phyloP scores from a whole-genome alignment of 2,113 vertebrate genomes.

The Bettongia penicillata region DNA sequence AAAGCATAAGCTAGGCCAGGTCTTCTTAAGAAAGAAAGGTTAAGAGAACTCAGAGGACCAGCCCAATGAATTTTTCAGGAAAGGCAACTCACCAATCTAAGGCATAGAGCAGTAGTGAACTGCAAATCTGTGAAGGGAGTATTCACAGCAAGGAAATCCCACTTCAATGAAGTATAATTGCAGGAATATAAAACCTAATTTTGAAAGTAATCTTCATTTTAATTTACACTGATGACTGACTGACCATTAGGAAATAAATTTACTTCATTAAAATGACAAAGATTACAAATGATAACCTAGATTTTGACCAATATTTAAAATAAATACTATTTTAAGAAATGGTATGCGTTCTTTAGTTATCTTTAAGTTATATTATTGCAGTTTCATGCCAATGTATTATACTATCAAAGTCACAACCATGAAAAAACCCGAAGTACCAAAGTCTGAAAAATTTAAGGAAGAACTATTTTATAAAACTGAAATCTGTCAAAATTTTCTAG shows the following conservation, averaged over 20 bases:
- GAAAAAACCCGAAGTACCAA: neutral
- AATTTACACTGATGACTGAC: neutral
- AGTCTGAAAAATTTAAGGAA: neutral
- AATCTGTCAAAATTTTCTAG: neutral
- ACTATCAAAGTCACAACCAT: neutral
- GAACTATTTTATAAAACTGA: slow-evolving; percentile 9
- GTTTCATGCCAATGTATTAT: neutral
- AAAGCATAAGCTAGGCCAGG: neutral
- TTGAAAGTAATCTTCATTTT: neutral
- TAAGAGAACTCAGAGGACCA: neutral
- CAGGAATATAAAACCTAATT: neutral
- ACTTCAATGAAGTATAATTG: neutral
- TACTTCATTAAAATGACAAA: slow-evolving; percentile 8
- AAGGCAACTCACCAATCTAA: neutral
- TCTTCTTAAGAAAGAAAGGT: neutral
- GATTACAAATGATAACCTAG: neutral
- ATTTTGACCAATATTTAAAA: neutral
- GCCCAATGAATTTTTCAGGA: neutral
- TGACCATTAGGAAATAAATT: neutral
- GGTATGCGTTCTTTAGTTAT: neutral
- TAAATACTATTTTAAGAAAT: neutral
- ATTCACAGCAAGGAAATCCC: neutral
- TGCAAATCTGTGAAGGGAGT: neutral
- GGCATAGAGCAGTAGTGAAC: neutral
- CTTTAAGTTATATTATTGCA: neutral